Percentiles rank a stretch among this genome's conserved stretches.
Evolutionary conservation across 2,113 vertebrate species (phyloP).

Genomic region (Lethenteron camtschaticum): DNA sequence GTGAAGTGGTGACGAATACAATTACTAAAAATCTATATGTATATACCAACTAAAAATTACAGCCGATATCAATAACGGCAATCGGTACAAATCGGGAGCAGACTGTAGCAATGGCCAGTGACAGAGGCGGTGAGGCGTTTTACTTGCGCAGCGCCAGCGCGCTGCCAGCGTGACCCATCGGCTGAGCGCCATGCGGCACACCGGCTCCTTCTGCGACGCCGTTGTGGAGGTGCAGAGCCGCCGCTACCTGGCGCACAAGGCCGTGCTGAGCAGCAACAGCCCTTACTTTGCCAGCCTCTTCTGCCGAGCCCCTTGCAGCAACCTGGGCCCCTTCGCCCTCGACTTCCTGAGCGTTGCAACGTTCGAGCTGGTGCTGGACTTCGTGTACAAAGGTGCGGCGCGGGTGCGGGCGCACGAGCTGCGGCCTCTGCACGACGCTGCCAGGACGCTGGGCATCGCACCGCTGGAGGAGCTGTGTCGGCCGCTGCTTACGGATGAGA

Average conservation of each 20-base stretch:
- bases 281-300: slow-evolving; percentile 3
- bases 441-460: not conserved
- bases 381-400: not conserved
- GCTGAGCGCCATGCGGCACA: not conserved
- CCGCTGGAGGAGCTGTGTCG: not conserved
- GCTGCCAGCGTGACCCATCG: too few species aligned
- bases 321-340: slow-evolving; percentile 1
- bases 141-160: too few species aligned
- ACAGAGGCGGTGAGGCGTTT: too few species aligned
- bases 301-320: slow-evolving; percentile 5
- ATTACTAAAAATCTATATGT: too few species aligned
- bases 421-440: not conserved
- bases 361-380: not conserved
- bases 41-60: too few species aligned
- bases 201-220: slow-evolving; percentile 4
- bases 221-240: slow-evolving; percentile 6
- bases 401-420: not conserved
- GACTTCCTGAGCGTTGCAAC: slow-evolving; percentile 5
- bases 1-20: too few species aligned
- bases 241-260: slow-evolving; percentile 1
- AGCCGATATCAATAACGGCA: too few species aligned
- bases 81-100: too few species aligned
- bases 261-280: slow-evolving; percentile 6
- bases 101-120: too few species aligned
- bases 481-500: not conserved